Evolutionary conservation across 2,797 vertebrate genomes (phyloP).

Genomic region (Xenentodon cancila): DNA sequence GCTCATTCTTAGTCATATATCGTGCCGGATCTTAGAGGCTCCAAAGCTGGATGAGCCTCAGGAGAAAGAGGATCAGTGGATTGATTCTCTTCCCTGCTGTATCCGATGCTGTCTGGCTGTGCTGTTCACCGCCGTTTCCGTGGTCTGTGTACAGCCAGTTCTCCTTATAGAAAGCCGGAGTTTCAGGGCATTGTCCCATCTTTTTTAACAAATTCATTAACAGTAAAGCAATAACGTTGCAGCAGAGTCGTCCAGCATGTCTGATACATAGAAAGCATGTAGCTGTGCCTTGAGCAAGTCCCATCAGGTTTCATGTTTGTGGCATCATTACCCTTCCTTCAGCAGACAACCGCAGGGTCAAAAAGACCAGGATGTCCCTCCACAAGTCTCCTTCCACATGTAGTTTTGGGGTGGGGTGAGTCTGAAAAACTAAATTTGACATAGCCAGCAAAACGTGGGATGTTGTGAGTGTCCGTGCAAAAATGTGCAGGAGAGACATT

Average conservation of each 20-base stretch:
- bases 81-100: slow-evolving; percentile 68
- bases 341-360: too few relatives aligned
- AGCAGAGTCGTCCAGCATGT: too few relatives aligned
- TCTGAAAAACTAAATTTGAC: too few relatives aligned
- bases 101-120: slow-evolving; percentile 53
- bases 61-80: slow-evolving; percentile 82
- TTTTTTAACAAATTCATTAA: neutral
- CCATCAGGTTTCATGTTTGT: neutral
- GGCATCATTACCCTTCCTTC: too few relatives aligned
- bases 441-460: too few relatives aligned
- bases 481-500: neutral
- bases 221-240: neutral
- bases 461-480: neutral
- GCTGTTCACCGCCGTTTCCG: slow-evolving; percentile 21
- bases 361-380: too few relatives aligned
- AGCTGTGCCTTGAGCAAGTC: too few relatives aligned
- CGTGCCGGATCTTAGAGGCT: slow-evolving; percentile 76
- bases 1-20: slow-evolving; percentile 65
- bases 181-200: neutral
- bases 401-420: too few relatives aligned
- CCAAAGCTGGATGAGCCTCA: slow-evolving; percentile 83
- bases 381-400: too few relatives aligned
- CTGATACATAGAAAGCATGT: too few relatives aligned
- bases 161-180: slow-evolving; percentile 14
- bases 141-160: slow-evolving; percentile 16